phyloP scores from a whole-genome alignment of 2,888 invertebrate genomes.

The Alentia gelatinosa region DNA sequence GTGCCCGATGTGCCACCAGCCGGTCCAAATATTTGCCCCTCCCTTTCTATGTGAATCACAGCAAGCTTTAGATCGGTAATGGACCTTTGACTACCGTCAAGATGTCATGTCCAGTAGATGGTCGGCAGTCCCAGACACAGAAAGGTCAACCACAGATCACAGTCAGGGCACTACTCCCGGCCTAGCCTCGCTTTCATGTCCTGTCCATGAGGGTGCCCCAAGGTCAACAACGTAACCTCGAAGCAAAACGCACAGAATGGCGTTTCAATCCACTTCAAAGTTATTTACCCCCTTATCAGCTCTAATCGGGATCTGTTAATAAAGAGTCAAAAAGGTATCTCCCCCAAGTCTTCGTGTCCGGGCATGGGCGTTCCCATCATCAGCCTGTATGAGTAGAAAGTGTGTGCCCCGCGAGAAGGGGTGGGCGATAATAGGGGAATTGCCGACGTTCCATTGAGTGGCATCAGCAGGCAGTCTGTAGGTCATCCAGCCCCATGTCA shows the following conservation, averaged over 20 bases:
- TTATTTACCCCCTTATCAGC: background rate
- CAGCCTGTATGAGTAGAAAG: background rate
- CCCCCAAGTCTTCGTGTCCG: background rate
- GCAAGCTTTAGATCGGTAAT: no score
- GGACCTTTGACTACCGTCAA: no score
- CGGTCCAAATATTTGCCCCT: no score
- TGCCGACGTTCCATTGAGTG: background rate
- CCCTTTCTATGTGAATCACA: no score
- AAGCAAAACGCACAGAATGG: background rate
- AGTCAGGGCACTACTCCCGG: background rate
- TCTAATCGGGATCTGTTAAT: background rate
- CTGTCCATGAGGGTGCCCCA: background rate
- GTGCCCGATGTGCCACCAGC: no score
- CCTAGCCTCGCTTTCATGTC: background rate
- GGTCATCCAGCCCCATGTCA: background rate
- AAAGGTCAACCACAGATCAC: background rate
- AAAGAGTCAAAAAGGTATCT: background rate
- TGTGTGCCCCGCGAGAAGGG: background rate
- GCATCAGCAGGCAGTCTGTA: background rate
- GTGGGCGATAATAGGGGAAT: background rate
- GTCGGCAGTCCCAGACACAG: no score
- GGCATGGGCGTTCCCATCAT: background rate
- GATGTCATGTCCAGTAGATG: constrained; percentile 1
- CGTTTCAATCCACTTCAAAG: background rate
- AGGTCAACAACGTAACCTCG: background rate